A percentile compares a stretch with the other conserved stretches of the same genome.
These are phyloP conservation scores for Bugula neritina DNA, from an alignment of 2,888 invertebrate genomes.

Conservation along the genomic window DNA sequence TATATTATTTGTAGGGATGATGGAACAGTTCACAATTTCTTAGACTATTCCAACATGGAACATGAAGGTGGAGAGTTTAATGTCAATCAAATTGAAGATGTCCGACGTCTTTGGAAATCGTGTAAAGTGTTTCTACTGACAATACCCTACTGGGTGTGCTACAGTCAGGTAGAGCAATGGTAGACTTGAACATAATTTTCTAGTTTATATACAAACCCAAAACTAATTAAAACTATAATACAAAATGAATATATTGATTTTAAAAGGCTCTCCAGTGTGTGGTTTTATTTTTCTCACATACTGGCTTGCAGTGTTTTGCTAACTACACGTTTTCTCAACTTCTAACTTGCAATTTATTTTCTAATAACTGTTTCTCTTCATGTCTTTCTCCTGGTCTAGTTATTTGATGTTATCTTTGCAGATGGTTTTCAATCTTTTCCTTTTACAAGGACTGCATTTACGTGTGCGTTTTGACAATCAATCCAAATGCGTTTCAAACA, in stretches of 20 bases:
- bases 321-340: no score
- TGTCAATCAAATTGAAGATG: constrained; percentile 55
- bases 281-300: constrained; percentile 24
- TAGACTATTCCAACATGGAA: constrained; percentile 55
- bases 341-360: no score
- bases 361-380: no score
- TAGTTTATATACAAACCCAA: no score
- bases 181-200: no score
- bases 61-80: constrained; percentile 55
- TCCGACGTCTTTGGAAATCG: constrained; percentile 53
- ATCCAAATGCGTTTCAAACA: background rate
- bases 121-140: constrained; percentile 52
- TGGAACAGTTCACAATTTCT: constrained; percentile 28
- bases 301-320: no score
- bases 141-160: constrained; percentile 57
- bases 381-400: no score
- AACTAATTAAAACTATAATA: no score
- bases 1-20: no score
- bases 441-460: constrained; percentile 34
- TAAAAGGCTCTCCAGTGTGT: no score
- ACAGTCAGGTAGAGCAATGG: constrained; percentile 52
- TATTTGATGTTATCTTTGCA: no score
- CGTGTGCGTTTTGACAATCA: constrained; percentile 29
- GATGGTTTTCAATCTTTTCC: constrained; percentile 18
- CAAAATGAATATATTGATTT: no score